Evolutionary conservation across 2,113 vertebrate species (phyloP).

Genomic region (Pristiophorus japonicus): DNA sequence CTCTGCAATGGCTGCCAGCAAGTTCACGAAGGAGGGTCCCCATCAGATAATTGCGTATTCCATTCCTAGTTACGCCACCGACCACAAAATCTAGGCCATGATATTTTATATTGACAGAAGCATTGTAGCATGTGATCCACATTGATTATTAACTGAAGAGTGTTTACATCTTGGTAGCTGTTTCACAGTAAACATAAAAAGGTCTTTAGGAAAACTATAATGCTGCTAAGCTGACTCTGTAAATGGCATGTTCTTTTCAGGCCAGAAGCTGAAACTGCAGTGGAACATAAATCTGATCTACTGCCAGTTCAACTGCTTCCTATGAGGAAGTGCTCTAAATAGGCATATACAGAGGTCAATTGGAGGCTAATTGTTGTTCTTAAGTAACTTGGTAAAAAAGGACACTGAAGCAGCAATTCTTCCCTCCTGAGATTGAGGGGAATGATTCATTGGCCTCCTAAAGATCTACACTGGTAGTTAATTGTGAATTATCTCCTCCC

Average conservation of each 20-base stretch:
- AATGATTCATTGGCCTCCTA: not conserved
- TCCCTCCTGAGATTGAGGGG: not conserved
- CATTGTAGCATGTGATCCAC: too few relatives aligned
- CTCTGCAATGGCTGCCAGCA: too few relatives aligned
- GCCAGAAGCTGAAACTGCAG: not conserved
- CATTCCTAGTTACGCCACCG: too few relatives aligned
- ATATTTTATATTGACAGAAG: not conserved
- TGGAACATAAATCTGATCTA: not conserved
- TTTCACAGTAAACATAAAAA: not conserved
- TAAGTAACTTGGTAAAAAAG: not conserved
- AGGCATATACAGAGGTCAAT: not conserved
- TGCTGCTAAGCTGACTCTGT: not conserved
- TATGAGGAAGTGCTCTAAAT: not conserved
- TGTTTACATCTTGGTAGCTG: not conserved
- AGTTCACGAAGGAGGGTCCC: too few relatives aligned
- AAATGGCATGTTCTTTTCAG: not conserved
- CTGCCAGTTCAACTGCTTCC: not conserved
- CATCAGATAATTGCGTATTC: too few relatives aligned
- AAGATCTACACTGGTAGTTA: not conserved
- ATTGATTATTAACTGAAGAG: not conserved
- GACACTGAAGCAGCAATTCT: not conserved
- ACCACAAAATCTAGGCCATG: too few relatives aligned
- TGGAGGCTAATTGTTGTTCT: not conserved
- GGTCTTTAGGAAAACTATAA: not conserved
- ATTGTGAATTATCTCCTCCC: not conserved